Conservation (phyloP, 2,888 invertebrate genomes). For the Blastobasis adustella region DNA sequence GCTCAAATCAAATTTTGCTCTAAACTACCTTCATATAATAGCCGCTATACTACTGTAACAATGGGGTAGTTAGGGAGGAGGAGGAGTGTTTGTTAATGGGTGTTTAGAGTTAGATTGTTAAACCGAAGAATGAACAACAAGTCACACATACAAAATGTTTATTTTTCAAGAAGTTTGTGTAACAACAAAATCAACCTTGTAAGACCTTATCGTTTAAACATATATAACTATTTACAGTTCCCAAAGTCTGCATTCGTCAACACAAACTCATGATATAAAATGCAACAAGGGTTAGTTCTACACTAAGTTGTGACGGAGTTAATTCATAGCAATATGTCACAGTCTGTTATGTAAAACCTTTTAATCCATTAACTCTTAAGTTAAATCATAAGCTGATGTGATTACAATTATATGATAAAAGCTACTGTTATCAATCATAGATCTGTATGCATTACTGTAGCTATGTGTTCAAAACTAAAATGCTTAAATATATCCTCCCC, state of each 20-base stretch:
- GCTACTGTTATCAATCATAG: conserved; percentile 65
- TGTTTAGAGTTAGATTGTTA: no score
- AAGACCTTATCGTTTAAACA: conserved; percentile 71
- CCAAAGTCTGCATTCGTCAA: conserved; percentile 67
- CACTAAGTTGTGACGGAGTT: conserved; percentile 71
- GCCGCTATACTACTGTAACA: no score
- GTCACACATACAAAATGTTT: conserved; percentile 75
- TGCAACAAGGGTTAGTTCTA: conserved; percentile 71
- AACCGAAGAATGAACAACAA: conserved; percentile 46
- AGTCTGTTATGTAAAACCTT: conserved; percentile 54
- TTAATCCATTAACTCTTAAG: conserved; percentile 53
- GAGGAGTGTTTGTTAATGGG: conserved; percentile 1
- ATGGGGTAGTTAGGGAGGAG: background rate
- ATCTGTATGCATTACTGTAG: conserved; percentile 53
- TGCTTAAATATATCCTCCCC: conserved; percentile 58
- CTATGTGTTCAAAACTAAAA: conserved; percentile 55
- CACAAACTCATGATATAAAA: conserved; percentile 70
- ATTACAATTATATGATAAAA: conserved; percentile 62
- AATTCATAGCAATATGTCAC: conserved; percentile 64
- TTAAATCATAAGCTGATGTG: conserved; percentile 62
- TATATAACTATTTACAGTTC: conserved; percentile 73
- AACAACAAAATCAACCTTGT: conserved; percentile 75
- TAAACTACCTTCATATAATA: no score
- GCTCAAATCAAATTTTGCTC: no score
- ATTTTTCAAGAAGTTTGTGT: conserved; percentile 73